Base-by-base conservation (phyloP, 2,113 vertebrate species). In the Myotis brandtii region DNA sequence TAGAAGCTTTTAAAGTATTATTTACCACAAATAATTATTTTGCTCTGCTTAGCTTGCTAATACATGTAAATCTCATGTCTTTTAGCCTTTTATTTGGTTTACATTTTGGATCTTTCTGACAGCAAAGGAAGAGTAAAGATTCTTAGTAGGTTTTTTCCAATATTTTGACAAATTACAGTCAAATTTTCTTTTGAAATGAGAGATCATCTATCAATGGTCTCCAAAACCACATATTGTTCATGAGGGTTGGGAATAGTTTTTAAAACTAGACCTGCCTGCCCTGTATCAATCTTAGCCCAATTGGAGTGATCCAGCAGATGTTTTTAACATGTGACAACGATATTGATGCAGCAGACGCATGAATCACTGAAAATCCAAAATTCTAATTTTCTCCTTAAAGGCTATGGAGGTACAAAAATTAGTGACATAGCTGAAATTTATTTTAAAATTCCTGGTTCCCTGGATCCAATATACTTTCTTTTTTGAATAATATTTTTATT, bases 401-500 rank as follows among this genome's bases (percentile, higher is more conserved):
- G 17, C 37, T 94, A 13, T 40, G 37, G 23, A 86, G 62, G 4
- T 86, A 27, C 3, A 80, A 84, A 95, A 89, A 84, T 81, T 86
- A 92, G 64, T 83, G 75, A 66, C 12, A 72, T 75, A 89, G 34
- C 52, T 80, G n/a, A 37, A 95, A 93, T 90, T 89, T 92, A 90
- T 79, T 82, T 0, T 48, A 87, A 92, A 86, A 76, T 10, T 84
- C 43, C 30, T 85, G 50, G 6, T n/a, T 91, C 50, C n/a, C 37
- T 94, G 27, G 23, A 92, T 92, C 43, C 43, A 84, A 67, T 76
- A 20, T 80, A 43, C 8, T 75, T 95, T 87, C 13, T 67, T 94
- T 85, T 64, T 40, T 4, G 77, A 90, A 77, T 66, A 69, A 77
- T 14, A 86, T 52, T 92, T 96, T 96, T 95, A 94, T 93, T 82